Conservation (phyloP, 2,888 invertebrate species). For the Eupithecia inturbata region DNA sequence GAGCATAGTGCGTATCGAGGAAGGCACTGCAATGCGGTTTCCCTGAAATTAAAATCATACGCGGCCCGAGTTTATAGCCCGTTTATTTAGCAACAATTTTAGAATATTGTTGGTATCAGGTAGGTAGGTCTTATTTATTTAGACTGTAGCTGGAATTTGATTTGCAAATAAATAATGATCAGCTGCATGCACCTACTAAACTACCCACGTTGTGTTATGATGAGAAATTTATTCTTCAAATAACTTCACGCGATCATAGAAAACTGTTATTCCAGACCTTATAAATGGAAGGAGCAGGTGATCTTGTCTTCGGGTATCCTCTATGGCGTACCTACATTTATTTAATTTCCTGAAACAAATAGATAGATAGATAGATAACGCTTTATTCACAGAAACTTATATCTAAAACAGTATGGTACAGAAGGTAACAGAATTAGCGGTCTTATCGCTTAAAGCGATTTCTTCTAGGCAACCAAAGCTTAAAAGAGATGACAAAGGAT, state of each 20-base stretch:
- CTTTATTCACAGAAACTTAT: too few relatives aligned
- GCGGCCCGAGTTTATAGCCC: background rate
- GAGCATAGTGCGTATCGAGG: conserved; percentile 21
- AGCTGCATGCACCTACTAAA: background rate
- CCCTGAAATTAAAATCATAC: conserved; percentile 18
- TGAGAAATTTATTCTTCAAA: background rate
- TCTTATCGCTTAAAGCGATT: too few relatives aligned
- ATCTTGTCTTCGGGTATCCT: background rate
- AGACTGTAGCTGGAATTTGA: background rate
- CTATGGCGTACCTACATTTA: background rate
- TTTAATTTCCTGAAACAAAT: background rate
- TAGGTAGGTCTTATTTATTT: background rate
- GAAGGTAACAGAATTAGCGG: too few relatives aligned
- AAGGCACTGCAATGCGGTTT: conserved; percentile 38
- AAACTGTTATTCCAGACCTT: background rate
- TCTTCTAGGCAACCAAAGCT: too few relatives aligned
- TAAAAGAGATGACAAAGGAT: too few relatives aligned
- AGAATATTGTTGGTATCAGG: background rate
- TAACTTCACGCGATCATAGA: background rate
- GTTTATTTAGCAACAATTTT: conserved; percentile 2
- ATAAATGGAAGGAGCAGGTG: background rate
- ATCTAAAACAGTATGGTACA: too few relatives aligned
- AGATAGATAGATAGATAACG: too few relatives aligned
- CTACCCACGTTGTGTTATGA: background rate
- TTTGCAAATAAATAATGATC: background rate